A percentile compares a stretch with the other conserved stretches of the same genome.
phyloP scores from a whole-genome alignment of 2,888 invertebrate species.

The Frankliniella fusca region DNA sequence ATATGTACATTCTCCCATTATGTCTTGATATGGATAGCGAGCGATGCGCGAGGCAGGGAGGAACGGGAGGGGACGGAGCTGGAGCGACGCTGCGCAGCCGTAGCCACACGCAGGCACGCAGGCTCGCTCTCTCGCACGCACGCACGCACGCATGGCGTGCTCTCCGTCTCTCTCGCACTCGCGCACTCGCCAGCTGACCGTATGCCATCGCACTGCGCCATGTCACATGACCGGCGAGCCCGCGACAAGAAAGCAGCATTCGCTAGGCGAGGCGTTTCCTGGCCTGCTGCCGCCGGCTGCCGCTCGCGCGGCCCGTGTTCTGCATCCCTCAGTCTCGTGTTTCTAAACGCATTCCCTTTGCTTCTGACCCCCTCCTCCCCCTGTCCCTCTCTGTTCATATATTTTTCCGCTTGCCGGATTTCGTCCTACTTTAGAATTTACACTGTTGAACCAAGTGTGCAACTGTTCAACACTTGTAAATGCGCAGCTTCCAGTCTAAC shows the following conservation, averaged over 20 bases:
- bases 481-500: no score
- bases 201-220: slow-evolving; percentile 10
- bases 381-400: not conserved
- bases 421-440: no score
- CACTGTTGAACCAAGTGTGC: no score
- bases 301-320: no score
- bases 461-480: no score
- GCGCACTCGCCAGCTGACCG: not conserved
- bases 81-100: not conserved
- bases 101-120: not conserved
- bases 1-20: slow-evolving; percentile 26
- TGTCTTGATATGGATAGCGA: slow-evolving; percentile 26
- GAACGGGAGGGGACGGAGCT: not conserved
- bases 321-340: not conserved
- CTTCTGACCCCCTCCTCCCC: not conserved
- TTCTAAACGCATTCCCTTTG: not conserved
- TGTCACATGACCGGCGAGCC: not conserved
- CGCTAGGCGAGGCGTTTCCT: not conserved
- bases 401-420: no score
- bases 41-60: not conserved
- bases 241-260: not conserved
- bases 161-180: not conserved
- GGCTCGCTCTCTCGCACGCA: not conserved
- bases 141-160: not conserved
- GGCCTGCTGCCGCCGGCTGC: no score